A percentile compares a stretch with the other conserved stretches of the same genome.
Evolutionary conservation across 2,113 vertebrate species (phyloP).

Genomic region (Cheilinus undulatus): DNA sequence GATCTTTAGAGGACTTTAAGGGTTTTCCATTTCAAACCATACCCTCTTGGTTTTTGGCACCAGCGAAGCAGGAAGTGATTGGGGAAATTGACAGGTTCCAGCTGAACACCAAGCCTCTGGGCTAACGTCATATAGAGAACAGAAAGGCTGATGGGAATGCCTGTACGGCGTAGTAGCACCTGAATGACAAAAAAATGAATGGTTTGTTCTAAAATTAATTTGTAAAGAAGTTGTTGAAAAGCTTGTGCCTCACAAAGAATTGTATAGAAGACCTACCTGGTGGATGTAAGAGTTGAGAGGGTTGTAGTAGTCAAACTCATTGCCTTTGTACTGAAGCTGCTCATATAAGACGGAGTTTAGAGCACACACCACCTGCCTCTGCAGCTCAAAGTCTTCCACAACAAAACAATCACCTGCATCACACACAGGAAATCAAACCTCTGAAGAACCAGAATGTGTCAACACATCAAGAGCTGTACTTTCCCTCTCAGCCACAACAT

Average conservation of each 20-base stretch:
- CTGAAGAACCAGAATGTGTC: not conserved
- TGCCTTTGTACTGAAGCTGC: conserved; percentile 95
- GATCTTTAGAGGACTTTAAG: not conserved
- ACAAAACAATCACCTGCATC: conserved; percentile 77
- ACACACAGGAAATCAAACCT: conserved; percentile 1
- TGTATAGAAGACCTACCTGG: conserved; percentile 82
- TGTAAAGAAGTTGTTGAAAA: not conserved
- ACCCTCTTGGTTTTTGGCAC: conserved; percentile 92
- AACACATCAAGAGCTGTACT: no score
- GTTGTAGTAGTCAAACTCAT: conserved; percentile 96
- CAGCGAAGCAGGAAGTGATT: conserved; percentile 96
- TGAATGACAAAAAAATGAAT: conserved; percentile 44
- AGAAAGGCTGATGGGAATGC: conserved; percentile 98
- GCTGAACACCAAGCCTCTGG: conserved; percentile 88
- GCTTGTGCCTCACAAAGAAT: accelerated
- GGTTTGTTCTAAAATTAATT: not conserved
- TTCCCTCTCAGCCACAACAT: not conserved
- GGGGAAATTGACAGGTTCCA: conserved; percentile 98
- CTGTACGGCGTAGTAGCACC: conserved; percentile 93
- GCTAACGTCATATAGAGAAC: conserved; percentile 95
- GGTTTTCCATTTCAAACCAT: conserved; percentile 12
- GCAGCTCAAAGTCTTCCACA: conserved; percentile 90
- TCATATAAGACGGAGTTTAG: conserved; percentile 94
- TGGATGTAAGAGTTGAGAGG: conserved; percentile 97
- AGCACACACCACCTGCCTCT: conserved; percentile 92